Conservation (phyloP, 2,888 invertebrate species). For the Melipona beecheii region DNA sequence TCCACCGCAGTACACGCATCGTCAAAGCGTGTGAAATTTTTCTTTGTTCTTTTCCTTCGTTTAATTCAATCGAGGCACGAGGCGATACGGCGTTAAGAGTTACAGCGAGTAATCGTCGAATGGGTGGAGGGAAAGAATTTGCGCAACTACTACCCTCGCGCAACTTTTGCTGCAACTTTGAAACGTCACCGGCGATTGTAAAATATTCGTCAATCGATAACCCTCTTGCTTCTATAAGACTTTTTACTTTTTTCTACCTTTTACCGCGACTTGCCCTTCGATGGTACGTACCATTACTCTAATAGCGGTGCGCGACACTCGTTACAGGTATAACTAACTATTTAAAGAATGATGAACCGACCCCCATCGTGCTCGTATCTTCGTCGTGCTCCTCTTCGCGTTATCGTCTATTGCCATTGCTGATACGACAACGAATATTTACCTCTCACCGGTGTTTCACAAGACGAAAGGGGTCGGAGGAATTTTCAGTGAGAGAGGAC, state of each 20-base stretch:
- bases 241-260: not conserved
- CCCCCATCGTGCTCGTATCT: not conserved
- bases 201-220: not conserved
- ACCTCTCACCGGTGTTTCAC: not conserved
- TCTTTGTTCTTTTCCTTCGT: not conserved
- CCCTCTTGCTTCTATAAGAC: not conserved
- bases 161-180: not conserved
- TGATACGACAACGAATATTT: not conserved
- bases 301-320: not conserved
- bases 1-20: not conserved
- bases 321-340: not conserved
- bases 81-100: not conserved
- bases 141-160: not conserved
- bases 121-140: not conserved
- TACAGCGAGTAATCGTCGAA: not conserved
- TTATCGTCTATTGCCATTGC: no score
- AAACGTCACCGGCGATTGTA: not conserved
- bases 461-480: fast-evolving
- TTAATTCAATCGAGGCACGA: no score
- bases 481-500: not conserved
- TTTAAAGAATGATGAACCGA: not conserved
- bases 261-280: not conserved
- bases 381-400: not conserved
- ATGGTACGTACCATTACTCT: not conserved
- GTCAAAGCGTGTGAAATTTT: not conserved